These are phyloP conservation scores for Mustelus asterias DNA, from an alignment of 2,113 vertebrate species.

Conservation along the genomic window DNA sequence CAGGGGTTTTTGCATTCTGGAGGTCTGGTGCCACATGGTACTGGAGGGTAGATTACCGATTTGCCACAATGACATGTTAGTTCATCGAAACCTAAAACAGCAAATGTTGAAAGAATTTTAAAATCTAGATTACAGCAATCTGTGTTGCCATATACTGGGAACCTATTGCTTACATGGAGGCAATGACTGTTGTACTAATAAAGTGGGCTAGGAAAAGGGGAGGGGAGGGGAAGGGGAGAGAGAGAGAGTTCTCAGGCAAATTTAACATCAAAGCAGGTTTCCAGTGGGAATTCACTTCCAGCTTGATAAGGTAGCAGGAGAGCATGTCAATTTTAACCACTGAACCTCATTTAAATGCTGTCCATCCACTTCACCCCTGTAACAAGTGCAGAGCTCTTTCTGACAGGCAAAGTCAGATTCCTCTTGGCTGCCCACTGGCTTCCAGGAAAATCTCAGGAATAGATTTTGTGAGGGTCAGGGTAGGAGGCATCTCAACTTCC, in stretches of 20 bases:
- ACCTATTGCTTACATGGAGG: not conserved
- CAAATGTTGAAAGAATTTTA: not conserved
- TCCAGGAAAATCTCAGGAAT: not conserved
- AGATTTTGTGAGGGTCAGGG: not conserved
- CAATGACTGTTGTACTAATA: not conserved
- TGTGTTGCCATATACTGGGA: not conserved
- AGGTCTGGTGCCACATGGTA: constrained; percentile 88
- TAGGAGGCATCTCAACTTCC: not conserved
- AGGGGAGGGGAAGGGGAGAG: not conserved
- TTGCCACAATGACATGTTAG: constrained; percentile 87
- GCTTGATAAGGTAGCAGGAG: not conserved
- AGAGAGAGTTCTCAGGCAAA: not conserved
- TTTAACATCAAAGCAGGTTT: not conserved
- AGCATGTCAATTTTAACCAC: not conserved
- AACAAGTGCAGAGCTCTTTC: not conserved
- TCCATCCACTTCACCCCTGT: not conserved
- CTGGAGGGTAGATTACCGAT: constrained; percentile 84
- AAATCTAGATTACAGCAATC: not conserved
- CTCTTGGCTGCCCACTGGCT: not conserved
- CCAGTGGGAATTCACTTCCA: not conserved
- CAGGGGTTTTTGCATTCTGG: constrained; percentile 90
- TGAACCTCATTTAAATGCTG: not conserved
- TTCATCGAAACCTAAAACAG: constrained; percentile 83
- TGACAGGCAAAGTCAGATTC: not conserved
- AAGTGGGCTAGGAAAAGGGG: not conserved